phyloP scores from a whole-genome alignment of 2,888 invertebrate genomes.

The Agonopterix alstromeriana region DNA sequence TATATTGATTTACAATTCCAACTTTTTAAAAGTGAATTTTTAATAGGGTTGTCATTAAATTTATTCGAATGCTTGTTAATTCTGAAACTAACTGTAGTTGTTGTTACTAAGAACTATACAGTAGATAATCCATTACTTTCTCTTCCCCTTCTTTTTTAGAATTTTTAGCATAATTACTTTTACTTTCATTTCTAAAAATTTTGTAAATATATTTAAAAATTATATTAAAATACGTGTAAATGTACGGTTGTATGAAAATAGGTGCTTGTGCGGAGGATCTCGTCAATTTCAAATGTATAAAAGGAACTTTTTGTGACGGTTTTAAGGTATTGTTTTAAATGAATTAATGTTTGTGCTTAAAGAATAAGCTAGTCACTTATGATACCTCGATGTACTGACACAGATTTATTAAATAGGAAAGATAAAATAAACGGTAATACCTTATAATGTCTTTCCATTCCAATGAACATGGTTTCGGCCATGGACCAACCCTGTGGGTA shows the following conservation, averaged over 20 bases:
- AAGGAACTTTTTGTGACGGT: constrained; percentile 45
- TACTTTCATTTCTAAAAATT: background rate
- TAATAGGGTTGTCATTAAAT: too few relatives aligned
- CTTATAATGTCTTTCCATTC: constrained; percentile 1
- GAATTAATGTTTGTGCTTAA: constrained; percentile 57
- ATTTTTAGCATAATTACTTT: background rate
- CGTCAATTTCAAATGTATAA: constrained; percentile 66
- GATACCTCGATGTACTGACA: constrained; percentile 69
- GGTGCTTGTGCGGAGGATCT: constrained; percentile 70
- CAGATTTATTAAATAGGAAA: constrained; percentile 53
- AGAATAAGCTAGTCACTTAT: constrained; percentile 54
- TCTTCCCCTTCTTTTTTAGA: too few relatives aligned
- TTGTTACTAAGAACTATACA: too few relatives aligned
- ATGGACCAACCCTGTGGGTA: too few relatives aligned
- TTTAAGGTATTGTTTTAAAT: constrained; percentile 38
- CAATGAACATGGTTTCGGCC: too few relatives aligned
- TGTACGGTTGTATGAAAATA: constrained; percentile 69
- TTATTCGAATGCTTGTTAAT: too few relatives aligned
- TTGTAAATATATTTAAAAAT: background rate
- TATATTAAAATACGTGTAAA: constrained; percentile 28
- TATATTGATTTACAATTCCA: too few relatives aligned
- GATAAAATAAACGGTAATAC: constrained; percentile 36
- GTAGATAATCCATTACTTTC: too few relatives aligned
- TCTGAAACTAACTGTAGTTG: too few relatives aligned
- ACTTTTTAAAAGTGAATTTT: too few relatives aligned